Base-by-base conservation (phyloP, 2,113 vertebrate species). In the Thomomys bottae region DNA sequence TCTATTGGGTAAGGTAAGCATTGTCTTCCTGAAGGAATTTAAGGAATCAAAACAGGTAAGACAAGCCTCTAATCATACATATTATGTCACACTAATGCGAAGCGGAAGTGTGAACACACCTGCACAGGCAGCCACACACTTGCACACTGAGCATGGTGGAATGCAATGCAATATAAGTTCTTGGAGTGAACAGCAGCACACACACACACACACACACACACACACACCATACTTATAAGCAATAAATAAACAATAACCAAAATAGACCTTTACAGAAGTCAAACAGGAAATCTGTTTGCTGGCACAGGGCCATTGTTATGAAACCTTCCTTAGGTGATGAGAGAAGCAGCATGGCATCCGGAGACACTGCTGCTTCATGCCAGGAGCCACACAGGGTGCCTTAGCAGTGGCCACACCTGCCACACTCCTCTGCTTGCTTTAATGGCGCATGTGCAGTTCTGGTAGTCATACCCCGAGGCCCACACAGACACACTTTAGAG, bases 31-130 rank as follows among this genome's bases (percentile, higher is more conserved):
- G 30, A 96, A 76, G 18, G 45, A 61, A 66, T 12, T 85, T 21
- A n/a, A 23, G 45, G 38, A 49, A 80, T 54, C 49, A 76, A 80
- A 71, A 32, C 21, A 68, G 90, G 42, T 38, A 86, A 90, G 84
- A 24, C 42, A 75, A 73, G 45, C 3, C 45, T 64, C 28, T 21
- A 45, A 40, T 42, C 59, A 88, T 28, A 76, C 5, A 80, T 67
- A 64, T 57, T 28, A 86, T 21, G 23, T 67, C 42, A 84, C 40
- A 49, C 24, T 82, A 49, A 9, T 66, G 20, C 72, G 26, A 94
- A 90, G 24, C 23, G 12, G 49, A 6, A 34, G 9, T 49, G 11
- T 36, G 8, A 34, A 64, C 1, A 34, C 21, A 49, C 45, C 15
- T 17, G 30, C 32, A 36, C 40, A 45, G n/a, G 45, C 28, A 70